Evolutionary conservation across 1,140 invertebrate genomes (phyloP), one percentile per base, ranked within the genome.

Genomic region (Heliconius hewitsoni): DNA sequence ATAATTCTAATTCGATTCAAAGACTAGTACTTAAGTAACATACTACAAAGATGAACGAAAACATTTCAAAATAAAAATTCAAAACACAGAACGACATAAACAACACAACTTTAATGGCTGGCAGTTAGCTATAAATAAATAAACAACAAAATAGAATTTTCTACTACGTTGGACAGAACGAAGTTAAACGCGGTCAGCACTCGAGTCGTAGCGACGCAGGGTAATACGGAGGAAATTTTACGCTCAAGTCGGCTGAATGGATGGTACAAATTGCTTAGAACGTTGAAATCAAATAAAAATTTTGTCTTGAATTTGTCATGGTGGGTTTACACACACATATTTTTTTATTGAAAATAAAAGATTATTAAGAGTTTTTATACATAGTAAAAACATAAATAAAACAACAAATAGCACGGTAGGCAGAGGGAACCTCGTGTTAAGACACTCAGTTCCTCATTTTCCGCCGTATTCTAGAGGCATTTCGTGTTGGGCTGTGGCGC

Each of bases 191-290:
- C 52, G 50, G 73, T 74, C 50, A 60, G 13, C 73, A 52, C 73
- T 74, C 42, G n/a, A 73, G n/a, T 78, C 30, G 52, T 16, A 78
- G 55, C 52, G 4, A 52, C 71, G 34, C 50, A 78, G 46, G 71
- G 50, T 78, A 78, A 57, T 42, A 19, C 30, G 52, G 71, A 78
- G 70, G 37, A 57, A 57, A 78, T 57, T 60, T n/a, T 60, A 39
- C 71, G 55, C 71, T 57, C n/a, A 55, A 39, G 39, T 73, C 71
- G 50, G 60, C 37, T 78, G 71, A 73, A 78, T 73, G 18, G 76
- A 52, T n/a, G 46, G 52, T 30, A 73, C 27, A 78, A 73, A 78
- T 78, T 78, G 71, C 76, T 78, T 39, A 42, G 34, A 30, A 73
- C 19, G 16, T 11, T 60, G 37, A 46, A 78, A 57, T 55, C 39